Evolutionary conservation across 2,888 invertebrate species (phyloP).

Genomic region (Morpho achilles): DNA sequence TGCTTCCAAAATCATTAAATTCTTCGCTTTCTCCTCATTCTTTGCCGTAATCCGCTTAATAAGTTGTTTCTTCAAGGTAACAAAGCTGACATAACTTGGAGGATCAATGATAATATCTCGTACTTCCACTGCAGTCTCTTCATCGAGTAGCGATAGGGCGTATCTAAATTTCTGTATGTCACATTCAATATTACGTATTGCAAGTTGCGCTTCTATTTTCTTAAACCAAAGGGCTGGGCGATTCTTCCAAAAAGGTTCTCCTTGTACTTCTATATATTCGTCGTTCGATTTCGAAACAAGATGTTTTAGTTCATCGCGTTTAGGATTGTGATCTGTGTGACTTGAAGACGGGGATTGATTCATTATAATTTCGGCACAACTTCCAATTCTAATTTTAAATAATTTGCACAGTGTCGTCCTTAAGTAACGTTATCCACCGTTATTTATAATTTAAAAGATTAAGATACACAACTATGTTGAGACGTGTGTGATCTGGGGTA

Average conservation of each 20-base stretch:
- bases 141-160: slow-evolving; percentile 5
- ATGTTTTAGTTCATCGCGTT: background rate
- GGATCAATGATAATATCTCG: slow-evolving; percentile 5
- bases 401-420: no score
- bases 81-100: background rate
- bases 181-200: background rate
- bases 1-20: slow-evolving; percentile 3
- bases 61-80: background rate
- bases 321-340: background rate
- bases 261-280: background rate
- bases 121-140: slow-evolving; percentile 10
- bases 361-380: no score
- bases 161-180: slow-evolving; percentile 2
- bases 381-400: no score
- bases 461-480: no score
- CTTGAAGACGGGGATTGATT: background rate
- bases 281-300: background rate
- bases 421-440: no score
- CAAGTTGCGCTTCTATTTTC: slow-evolving; percentile 9
- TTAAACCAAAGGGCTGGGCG: slow-evolving; percentile 8
- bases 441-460: no score
- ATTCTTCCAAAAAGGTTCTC: slow-evolving; percentile 10
- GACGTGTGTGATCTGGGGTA: no score
- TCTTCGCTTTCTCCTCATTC: slow-evolving; percentile 8
- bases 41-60: slow-evolving; percentile 3